phyloP scores from a whole-genome alignment of 1,140 invertebrate genomes.

The Zelostemma sp. region DNA sequence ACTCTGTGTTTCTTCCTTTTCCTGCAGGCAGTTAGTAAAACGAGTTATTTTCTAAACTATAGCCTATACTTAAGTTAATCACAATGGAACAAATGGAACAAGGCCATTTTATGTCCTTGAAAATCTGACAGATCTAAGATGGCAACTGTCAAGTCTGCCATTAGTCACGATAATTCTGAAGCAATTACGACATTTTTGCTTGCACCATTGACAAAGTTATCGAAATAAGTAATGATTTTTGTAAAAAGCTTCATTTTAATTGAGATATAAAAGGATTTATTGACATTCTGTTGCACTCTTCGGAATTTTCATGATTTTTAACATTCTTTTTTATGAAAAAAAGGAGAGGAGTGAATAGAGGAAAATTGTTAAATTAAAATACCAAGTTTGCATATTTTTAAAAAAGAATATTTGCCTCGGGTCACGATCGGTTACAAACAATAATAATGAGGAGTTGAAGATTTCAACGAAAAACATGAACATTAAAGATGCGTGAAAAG shows the following conservation, averaged over 20 bases:
- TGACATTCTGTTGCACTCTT: no score
- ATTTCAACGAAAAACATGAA: no score
- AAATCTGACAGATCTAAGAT: conserved; percentile 14
- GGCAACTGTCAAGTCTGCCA: no score
- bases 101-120: background rate
- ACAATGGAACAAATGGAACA: conserved; percentile 51
- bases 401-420: no score
- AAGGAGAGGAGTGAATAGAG: background rate
- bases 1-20: conserved; percentile 73
- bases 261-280: background rate
- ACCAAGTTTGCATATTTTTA: background rate
- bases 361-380: background rate
- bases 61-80: conserved; percentile 57
- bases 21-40: conserved; percentile 71
- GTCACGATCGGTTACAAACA: no score
- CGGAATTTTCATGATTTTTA: no score
- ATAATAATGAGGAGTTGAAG: no score
- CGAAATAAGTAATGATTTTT: background rate
- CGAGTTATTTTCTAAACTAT: conserved; percentile 66
- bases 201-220: no score
- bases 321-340: no score
- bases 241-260: background rate
- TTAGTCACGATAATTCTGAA: no score
- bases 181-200: no score
- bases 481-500: conserved; percentile 19